Evolutionary conservation across 2,888 invertebrate genomes (phyloP).

Genomic region (Heterodera filipjevi): DNA sequence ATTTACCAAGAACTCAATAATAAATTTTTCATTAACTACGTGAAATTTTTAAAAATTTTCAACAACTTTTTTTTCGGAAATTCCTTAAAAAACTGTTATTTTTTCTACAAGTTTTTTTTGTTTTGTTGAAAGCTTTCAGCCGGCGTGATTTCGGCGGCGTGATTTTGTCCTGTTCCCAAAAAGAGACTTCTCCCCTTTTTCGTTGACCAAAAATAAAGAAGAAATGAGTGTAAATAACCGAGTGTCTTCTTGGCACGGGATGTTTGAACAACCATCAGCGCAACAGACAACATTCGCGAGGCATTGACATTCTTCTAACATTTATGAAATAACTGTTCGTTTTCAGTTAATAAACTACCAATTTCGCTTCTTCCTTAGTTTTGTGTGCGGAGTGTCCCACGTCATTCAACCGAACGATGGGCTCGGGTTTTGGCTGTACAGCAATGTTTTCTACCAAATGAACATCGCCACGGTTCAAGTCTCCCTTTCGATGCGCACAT

Average conservation of each 20-base stretch:
- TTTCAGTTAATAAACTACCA: too few species aligned
- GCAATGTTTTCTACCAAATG: constrained; percentile 62
- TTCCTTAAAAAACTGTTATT: too few species aligned
- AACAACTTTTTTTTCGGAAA: too few species aligned
- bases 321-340: background rate
- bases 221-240: constrained; percentile 26
- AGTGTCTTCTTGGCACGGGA: constrained; percentile 30
- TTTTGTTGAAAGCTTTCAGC: too few species aligned
- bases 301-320: background rate
- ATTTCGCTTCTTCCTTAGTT: background rate
- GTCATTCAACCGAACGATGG: background rate
- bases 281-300: constrained; percentile 29
- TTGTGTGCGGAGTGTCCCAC: background rate
- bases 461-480: constrained; percentile 66
- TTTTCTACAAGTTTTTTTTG: too few species aligned
- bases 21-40: too few species aligned
- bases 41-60: too few species aligned
- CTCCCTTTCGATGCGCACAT: constrained; percentile 66
- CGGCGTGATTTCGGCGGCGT: too few species aligned
- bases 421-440: constrained; percentile 22
- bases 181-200: too few species aligned
- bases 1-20: too few species aligned
- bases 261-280: constrained; percentile 33
- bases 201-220: too few species aligned
- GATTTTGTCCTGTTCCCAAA: too few species aligned